A percentile compares a stretch with the other conserved stretches of the same genome.
These are phyloP conservation scores for Poecilia gillii DNA, from an alignment of 2,797 vertebrate genomes.

Conservation along the genomic window DNA sequence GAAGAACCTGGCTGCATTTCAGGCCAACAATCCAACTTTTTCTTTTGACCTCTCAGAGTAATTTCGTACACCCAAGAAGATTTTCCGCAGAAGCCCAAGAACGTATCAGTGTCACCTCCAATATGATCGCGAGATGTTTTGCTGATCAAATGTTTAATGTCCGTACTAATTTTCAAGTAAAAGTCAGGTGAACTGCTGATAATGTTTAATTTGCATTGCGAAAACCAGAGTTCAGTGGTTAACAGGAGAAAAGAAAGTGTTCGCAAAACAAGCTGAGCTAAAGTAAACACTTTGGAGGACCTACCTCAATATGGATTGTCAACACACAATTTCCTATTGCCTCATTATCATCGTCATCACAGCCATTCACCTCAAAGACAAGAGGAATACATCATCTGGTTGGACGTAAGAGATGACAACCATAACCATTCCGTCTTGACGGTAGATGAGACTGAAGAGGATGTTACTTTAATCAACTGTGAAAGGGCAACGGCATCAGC, in stretches of 20 bases:
- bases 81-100: conserved; percentile 6
- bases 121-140: background rate
- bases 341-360: background rate
- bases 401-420: conserved; percentile 18
- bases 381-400: conserved; percentile 17
- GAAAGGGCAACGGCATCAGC: conserved; percentile 6
- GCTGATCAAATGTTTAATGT: background rate
- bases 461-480: conserved; percentile 25
- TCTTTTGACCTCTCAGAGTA: conserved; percentile 12
- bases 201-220: conserved; percentile 15
- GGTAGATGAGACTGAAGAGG: conserved; percentile 33
- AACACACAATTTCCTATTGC: conserved; percentile 1
- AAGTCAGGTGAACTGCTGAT: background rate
- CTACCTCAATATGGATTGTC: conserved; percentile 17
- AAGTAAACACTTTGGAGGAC: conserved; percentile 25
- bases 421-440: conserved; percentile 28
- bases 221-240: conserved; percentile 10
- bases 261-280: conserved; percentile 9
- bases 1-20: conserved; percentile 42
- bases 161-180: conserved; percentile 8
- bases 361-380: conserved; percentile 15
- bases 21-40: conserved; percentile 16
- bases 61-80: conserved; percentile 11
- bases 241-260: background rate
- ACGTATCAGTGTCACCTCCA: background rate